Evolutionary conservation across 2,797 vertebrate species (phyloP), one percentile per base, ranked within the genome.

Genomic region (Onychomys torridus): DNA sequence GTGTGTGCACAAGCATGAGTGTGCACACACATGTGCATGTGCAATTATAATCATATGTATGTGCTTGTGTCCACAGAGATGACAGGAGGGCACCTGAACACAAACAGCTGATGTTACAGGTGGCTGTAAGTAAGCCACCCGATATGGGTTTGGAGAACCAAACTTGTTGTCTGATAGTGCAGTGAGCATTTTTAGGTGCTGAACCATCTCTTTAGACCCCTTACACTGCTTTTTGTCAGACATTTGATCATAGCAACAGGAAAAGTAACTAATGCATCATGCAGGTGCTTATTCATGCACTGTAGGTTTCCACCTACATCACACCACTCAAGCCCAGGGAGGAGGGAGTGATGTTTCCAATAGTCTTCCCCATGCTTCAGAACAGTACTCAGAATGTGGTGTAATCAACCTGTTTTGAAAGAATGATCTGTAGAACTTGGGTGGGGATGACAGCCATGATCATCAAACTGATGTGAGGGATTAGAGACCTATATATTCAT

Each of bases 11-110:
- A 25, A 23, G 59, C 59, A 61, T 6, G 21, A 61, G 21, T 61
- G 29, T n/a, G 1, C 14, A 1, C 0, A 2, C 0, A 34, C 17
- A 40, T 63, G 27, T 65, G 29, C 29, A 1, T 34, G 10, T 85
- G 29, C 23, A 27, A 2, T 82, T 34, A 5, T 67, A 16, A 61
- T 61, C 12, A 82, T 40, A 6, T 65, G 0, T 19, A 34, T 34
- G 11, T 17, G 27, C 27, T 5, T 83, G 43, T 52, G 23, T 13
- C 23, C 46, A 52, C 32, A 37, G 23, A 27, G 34, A 7, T 8
- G 32, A 67, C 19, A 69, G 34, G 32, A 86, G 17, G 21, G 13
- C 23, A 14, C 19, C 46, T n/a, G 46, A 86, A 21, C 49, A 10
- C 17, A 13, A 32, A 37, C 25, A 3, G 37, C 21, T 37, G 46